Percentiles rank a stretch among this genome's conserved stretches.
phyloP scores from a whole-genome alignment of 2,113 vertebrate species.

The Siniperca knerii region DNA sequence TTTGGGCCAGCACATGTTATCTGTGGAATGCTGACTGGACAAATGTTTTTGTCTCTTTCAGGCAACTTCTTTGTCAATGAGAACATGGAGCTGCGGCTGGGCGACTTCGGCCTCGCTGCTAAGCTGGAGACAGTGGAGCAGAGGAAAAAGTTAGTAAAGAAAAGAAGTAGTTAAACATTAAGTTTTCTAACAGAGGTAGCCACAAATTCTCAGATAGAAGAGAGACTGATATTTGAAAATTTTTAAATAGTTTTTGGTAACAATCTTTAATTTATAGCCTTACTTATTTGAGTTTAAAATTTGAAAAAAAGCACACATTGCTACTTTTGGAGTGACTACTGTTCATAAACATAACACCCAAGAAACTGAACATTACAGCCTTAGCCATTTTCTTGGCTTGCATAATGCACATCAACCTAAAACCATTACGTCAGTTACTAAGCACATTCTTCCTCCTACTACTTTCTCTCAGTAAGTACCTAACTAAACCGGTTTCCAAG shows the following conservation, averaged over 20 bases:
- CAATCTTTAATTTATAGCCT: no score
- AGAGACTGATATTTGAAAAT: neutral
- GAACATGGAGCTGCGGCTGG: constrained; percentile 97
- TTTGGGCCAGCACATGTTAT: constrained; percentile 28
- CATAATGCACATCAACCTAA: neutral
- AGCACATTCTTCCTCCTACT: constrained; percentile 39
- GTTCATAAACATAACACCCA: neutral
- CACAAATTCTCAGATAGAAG: neutral
- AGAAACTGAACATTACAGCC: neutral
- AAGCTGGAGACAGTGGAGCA: constrained; percentile 91
- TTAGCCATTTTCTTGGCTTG: neutral
- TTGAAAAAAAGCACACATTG: neutral
- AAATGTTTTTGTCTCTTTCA: constrained; percentile 74
- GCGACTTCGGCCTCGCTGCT: constrained; percentile 96
- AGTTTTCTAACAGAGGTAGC: neutral
- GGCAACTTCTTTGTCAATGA: constrained; percentile 99
- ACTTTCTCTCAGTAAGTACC: constrained; percentile 36
- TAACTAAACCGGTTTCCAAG: constrained; percentile 72
- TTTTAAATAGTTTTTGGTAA: neutral
- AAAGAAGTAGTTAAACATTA: no score
- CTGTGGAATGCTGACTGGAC: constrained; percentile 62
- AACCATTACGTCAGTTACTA: constrained; percentile 39
- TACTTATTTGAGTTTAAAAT: neutral
- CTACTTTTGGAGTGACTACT: no score
- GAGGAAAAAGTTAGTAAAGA: constrained; percentile 90